Evolutionary conservation across 2,888 invertebrate species (phyloP).

Genomic region (Xiphydria camelus): DNA sequence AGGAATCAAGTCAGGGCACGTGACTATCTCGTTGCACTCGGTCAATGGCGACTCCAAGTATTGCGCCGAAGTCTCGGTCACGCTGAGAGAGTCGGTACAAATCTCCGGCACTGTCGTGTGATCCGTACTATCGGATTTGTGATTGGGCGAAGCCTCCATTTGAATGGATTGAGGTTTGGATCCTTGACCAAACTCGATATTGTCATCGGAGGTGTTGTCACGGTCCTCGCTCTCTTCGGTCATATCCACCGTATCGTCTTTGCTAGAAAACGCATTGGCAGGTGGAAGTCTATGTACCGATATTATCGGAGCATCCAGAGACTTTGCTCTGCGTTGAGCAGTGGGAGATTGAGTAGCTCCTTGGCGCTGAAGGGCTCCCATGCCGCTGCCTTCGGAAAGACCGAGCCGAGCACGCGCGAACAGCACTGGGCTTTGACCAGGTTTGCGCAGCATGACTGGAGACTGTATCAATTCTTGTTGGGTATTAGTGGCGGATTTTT

Average conservation of each 20-base stretch:
- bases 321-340: constrained; percentile 77
- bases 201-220: constrained; percentile 64
- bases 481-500: constrained; percentile 33
- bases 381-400: constrained; percentile 82
- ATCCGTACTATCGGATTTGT: constrained; percentile 50
- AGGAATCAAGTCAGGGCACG: constrained; percentile 44
- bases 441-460: constrained; percentile 68
- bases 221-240: constrained; percentile 62
- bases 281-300: constrained; percentile 78
- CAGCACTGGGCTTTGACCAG: constrained; percentile 76
- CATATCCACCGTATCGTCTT: constrained; percentile 84
- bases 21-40: constrained; percentile 47
- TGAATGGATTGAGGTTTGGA: constrained; percentile 31
- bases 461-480: constrained; percentile 70
- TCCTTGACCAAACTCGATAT: constrained; percentile 55
- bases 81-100: constrained; percentile 48
- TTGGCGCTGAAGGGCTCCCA: constrained; percentile 74
- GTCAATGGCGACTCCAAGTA: constrained; percentile 52
- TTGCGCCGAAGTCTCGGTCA: constrained; percentile 51
- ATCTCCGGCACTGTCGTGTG: constrained; percentile 48
- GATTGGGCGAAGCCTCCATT: constrained; percentile 43
- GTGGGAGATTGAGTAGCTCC: constrained; percentile 77
- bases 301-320: constrained; percentile 82
- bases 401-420: constrained; percentile 81
- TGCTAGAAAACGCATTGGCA: constrained; percentile 84